Conservation (phyloP, 2,888 invertebrate genomes). For the Meiosimyza platycephala region DNA sequence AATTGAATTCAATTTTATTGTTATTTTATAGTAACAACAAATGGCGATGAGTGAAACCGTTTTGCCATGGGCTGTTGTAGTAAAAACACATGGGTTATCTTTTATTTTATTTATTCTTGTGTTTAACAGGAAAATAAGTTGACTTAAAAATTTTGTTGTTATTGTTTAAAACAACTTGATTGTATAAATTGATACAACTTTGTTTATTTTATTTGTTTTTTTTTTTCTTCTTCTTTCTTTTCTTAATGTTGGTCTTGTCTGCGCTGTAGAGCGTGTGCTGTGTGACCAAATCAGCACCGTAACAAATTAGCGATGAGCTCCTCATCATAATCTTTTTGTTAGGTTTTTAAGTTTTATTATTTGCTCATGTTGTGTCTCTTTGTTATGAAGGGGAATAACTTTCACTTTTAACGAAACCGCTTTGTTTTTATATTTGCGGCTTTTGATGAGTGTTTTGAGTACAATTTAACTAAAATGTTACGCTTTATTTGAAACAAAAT, state of each 20-base stretch:
- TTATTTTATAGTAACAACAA: too few relatives aligned
- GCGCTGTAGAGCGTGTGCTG: background rate
- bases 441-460: conserved; percentile 26
- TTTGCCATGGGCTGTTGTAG: background rate
- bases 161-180: too few relatives aligned
- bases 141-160: too few relatives aligned
- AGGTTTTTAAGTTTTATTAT: background rate
- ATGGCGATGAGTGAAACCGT: too few relatives aligned
- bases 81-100: background rate
- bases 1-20: background rate
- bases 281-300: conserved; percentile 21
- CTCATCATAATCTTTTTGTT: background rate
- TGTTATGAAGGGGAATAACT: conserved; percentile 49
- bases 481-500: conserved; percentile 4
- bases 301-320: conserved; percentile 28
- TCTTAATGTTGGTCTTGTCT: too few relatives aligned
- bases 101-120: background rate
- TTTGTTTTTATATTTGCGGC: conserved; percentile 30
- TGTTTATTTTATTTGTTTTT: too few relatives aligned
- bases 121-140: too few relatives aligned
- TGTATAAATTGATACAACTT: too few relatives aligned
- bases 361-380: background rate
- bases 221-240: too few relatives aligned
- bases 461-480: conserved; percentile 14
- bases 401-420: conserved; percentile 60